Conservation (phyloP, 2,113 vertebrate species). For the Gallinago media region DNA sequence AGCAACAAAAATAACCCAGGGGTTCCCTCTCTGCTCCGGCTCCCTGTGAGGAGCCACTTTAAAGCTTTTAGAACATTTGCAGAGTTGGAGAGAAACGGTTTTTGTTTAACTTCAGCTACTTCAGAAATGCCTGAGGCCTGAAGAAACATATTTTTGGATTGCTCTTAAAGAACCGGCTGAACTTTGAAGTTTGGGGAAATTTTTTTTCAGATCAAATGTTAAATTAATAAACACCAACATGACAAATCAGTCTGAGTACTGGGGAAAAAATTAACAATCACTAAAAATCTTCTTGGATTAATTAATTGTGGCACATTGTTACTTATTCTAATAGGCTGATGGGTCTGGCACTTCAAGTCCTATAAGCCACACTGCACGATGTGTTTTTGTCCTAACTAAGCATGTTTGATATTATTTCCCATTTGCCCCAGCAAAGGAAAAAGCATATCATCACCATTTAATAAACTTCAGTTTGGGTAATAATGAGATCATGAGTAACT, state of each 20-base stretch:
- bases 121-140: slow-evolving; percentile 71
- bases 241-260: slow-evolving; percentile 47
- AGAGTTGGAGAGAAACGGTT: slow-evolving; percentile 56
- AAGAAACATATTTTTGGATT: slow-evolving; percentile 76
- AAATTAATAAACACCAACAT: slow-evolving; percentile 72
- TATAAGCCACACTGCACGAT: neutral
- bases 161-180: slow-evolving; percentile 66
- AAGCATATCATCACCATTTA: neutral
- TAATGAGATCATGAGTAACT: neutral
- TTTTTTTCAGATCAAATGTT: slow-evolving; percentile 55
- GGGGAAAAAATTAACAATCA: slow-evolving; percentile 15
- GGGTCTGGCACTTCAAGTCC: neutral
- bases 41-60: slow-evolving; percentile 61
- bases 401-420: neutral
- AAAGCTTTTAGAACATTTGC: slow-evolving; percentile 66
- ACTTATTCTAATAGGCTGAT: neutral
- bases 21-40: neutral
- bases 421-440: neutral
- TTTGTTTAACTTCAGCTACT: slow-evolving; percentile 71
- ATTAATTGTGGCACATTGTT: slow-evolving; percentile 43
- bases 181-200: slow-evolving; percentile 69
- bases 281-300: slow-evolving; percentile 52
- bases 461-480: neutral
- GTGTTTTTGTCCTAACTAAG: neutral
- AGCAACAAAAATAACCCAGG: slow-evolving; percentile 57